Evolutionary conservation across 2,888 invertebrate species (phyloP), one percentile per base, ranked within the genome.

Genomic region (Mythimna loreyi): DNA sequence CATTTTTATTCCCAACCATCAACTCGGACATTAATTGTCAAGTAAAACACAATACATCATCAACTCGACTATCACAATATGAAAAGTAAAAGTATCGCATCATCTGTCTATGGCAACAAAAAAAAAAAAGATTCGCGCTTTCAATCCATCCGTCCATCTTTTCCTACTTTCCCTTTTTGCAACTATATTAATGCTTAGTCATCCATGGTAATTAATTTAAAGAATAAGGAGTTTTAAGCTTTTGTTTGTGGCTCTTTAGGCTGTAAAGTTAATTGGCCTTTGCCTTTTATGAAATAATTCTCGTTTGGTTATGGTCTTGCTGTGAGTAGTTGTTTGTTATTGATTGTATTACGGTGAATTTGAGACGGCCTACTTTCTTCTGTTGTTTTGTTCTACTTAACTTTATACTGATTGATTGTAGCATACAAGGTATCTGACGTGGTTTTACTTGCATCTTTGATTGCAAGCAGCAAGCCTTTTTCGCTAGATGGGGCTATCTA

Each of bases 171-270:
- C 81, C 63, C 79, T 75, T 60, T 79, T 66, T 25, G 19, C 64
- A 47, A 67, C 66, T 78, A 65, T 73, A 85, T 79, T 60, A 76
- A 67, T 77, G 86, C 82, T 62, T 80, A 86, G 86, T 90, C 91
- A 90, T 90, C 85, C 81, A 72, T 67, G 63, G 74, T 87, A 84
- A 91, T 80, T 72, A 72, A 82, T 53, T 45, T 56, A 47, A 43
- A 16, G 61, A 64, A 67, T 30, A 53, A 66, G 36, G 52, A 25
- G 56, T 77, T 80, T 1, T 19, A 74, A 85, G 77, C 74, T 75
- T 71, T 73, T 59, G 56, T 70, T 59, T 70, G 19, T 43, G 19
- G 11, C n/a, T 45, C 9, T 61, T 49, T 47, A 47, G 43, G 21
- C 21, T 30, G 25, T 52, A 30, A 16, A 9, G 1, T 33, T 33